Conservation (phyloP, 2,888 invertebrate genomes). For the Amitus sp. region DNA sequence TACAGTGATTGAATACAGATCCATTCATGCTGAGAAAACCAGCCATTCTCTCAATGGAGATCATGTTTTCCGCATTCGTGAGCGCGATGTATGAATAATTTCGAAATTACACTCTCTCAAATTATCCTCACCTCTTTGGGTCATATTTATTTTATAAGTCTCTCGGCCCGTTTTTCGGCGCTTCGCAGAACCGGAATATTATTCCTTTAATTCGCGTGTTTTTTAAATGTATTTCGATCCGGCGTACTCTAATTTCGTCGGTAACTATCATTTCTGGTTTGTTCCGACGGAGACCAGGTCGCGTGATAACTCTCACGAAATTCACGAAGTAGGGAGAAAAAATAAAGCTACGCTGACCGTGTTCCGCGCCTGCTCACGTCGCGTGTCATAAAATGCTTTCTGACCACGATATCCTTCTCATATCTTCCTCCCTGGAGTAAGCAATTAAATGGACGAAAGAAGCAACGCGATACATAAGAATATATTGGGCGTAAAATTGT, state of each 20-base stretch:
- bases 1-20: slow-evolving; percentile 32
- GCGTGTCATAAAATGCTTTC: slow-evolving; percentile 48
- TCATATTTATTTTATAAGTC: too few relatives aligned
- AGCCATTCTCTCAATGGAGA: slow-evolving; percentile 27
- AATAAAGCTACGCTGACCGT: background rate
- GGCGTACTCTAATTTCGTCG: background rate
- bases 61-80: slow-evolving; percentile 31
- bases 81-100: slow-evolving; percentile 24
- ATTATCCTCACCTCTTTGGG: too few relatives aligned
- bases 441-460: slow-evolving; percentile 46
- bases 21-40: slow-evolving; percentile 24
- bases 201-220: background rate
- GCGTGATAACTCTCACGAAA: slow-evolving; percentile 6
- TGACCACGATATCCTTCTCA: slow-evolving; percentile 48
- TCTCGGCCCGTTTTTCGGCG: background rate
- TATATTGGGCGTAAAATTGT: background rate
- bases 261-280: too few relatives aligned
- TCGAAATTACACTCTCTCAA: slow-evolving; percentile 22
- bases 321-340: slow-evolving; percentile 5
- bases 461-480: background rate
- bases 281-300: slow-evolving; percentile 4
- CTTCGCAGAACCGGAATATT: background rate
- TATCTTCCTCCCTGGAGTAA: slow-evolving; percentile 48
- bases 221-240: background rate
- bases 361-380: slow-evolving; percentile 21